Evolutionary conservation across 2,888 invertebrate genomes (phyloP), one percentile per base, ranked within the genome.

Genomic region (Nomada ruficornis): DNA sequence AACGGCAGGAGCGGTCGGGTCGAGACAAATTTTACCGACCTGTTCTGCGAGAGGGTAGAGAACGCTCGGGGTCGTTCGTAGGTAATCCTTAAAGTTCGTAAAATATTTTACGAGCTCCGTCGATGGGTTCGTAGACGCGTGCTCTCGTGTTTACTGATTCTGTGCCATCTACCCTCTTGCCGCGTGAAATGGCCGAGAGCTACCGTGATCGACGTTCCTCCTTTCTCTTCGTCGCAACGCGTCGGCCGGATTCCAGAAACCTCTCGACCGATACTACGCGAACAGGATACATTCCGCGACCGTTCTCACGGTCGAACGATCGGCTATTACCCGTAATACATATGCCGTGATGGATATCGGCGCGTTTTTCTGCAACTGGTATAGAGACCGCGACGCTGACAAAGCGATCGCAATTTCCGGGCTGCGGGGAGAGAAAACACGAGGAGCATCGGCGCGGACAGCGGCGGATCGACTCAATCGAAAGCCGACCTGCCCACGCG

Each of bases 51-150:
- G 36, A 26, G 55, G 20, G n/a, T 20, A 20, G 55, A 15, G 9
- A 65, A 36, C 44, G 55, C 15, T 15, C 20, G 18, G 29, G 23
- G 47, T 26, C 57, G 18, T 59, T 73, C 67, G 36, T 36, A 36
- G 36, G 52, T 60, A 68, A 81, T 81, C 72, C 76, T 64, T 15
- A 57, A 72, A 29, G 29, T 36, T 69, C 18, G 47, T 77, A 44
- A 81, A 81, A 73, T 68, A 76, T 81, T 81, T 82, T 64, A 77
- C 68, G 64, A 79, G 59, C 44, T 47, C 15, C 50, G 60, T 59
- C 7, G 18, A 42, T 36, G 15, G 79, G n/a, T 69, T 20, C 29
- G 18, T 36, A 9, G 55, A 23, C 29, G 42, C 9, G 13, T 15
- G 63, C 9, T 20, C 7, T 20, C 60, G n/a, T 18, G 60, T 50